phyloP scores from a whole-genome alignment of 2,797 vertebrate species.

The Kryptopterus vitreolus region DNA sequence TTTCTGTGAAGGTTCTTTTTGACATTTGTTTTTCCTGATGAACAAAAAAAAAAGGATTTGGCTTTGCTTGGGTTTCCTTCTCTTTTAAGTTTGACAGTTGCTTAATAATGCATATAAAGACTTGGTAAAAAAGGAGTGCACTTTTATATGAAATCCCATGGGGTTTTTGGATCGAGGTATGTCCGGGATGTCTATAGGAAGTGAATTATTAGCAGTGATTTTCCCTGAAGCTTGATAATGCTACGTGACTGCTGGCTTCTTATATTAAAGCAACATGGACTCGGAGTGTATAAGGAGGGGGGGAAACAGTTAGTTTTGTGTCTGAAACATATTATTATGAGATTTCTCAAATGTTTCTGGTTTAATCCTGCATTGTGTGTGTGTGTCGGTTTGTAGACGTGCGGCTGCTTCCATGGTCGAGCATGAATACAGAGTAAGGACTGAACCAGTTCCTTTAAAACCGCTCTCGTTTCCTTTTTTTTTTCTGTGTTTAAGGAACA shows the following conservation, averaged over 20 bases:
- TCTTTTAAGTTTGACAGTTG: background rate
- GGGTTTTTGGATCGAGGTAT: background rate
- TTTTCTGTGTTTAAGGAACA: conserved; percentile 69
- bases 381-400: conserved; percentile 18
- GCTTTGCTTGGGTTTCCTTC: background rate
- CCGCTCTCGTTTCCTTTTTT: conserved; percentile 73
- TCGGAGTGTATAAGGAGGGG: background rate
- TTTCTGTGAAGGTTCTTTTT: conserved; percentile 42
- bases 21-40: conserved; percentile 28
- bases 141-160: conserved; percentile 7
- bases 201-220: conserved; percentile 23
- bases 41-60: conserved; percentile 4
- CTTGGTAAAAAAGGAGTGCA: background rate
- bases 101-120: no score
- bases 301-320: background rate
- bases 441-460: conserved; percentile 70
- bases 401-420: conserved; percentile 66
- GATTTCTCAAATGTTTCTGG: background rate
- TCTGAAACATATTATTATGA: background rate
- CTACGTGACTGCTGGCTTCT: background rate
- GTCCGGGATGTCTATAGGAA: conserved; percentile 16
- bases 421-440: conserved; percentile 69
- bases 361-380: background rate
- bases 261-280: background rate
- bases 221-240: background rate